Percentiles rank a stretch among this genome's conserved stretches.
Evolutionary conservation across 1,140 invertebrate species (phyloP).

Genomic region (Mactra quadrangularis): DNA sequence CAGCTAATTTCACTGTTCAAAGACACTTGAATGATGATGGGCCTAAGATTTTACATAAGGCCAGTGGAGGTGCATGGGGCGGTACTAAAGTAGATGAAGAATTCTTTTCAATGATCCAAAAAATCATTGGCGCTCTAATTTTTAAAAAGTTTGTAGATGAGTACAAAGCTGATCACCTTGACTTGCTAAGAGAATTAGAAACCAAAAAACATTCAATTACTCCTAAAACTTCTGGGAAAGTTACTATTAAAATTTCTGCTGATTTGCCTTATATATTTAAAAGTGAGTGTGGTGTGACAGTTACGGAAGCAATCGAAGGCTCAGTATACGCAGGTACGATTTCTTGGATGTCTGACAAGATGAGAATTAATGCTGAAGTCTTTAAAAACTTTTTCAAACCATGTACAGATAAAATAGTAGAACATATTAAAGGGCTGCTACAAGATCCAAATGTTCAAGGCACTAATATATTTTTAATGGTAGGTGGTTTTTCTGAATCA

Average conservation of each 20-base stretch:
- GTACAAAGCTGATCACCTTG: constrained; percentile 50
- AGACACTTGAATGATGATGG: constrained; percentile 26
- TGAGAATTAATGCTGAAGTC: constrained; percentile 45
- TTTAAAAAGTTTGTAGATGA: constrained; percentile 49
- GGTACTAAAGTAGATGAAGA: constrained; percentile 62
- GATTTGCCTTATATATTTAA: constrained; percentile 20
- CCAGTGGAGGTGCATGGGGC: constrained; percentile 62
- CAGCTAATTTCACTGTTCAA: constrained; percentile 61
- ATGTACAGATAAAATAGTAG: constrained; percentile 46
- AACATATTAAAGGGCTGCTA: constrained; percentile 45
- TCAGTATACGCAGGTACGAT: constrained; percentile 45
- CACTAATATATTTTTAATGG: constrained; percentile 56
- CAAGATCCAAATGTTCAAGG: constrained; percentile 38
- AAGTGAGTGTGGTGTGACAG: constrained; percentile 2
- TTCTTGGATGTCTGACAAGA: constrained; percentile 48
- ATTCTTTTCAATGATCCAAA: constrained; percentile 39
- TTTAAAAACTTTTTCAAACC: constrained; percentile 57
- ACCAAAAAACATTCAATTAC: constrained; percentile 47
- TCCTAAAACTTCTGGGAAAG: constrained; percentile 27
- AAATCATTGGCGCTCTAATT: constrained; percentile 37
- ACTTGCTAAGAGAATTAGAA: constrained; percentile 58
- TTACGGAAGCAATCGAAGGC: constrained; percentile 48
- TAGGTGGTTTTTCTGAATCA: constrained; percentile 63
- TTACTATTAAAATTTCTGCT: constrained; percentile 48
- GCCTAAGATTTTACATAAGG: constrained; percentile 55